These are phyloP conservation scores for Chymomyza amoena DNA, from an alignment of 2,888 invertebrate species.

Conservation along the genomic window DNA sequence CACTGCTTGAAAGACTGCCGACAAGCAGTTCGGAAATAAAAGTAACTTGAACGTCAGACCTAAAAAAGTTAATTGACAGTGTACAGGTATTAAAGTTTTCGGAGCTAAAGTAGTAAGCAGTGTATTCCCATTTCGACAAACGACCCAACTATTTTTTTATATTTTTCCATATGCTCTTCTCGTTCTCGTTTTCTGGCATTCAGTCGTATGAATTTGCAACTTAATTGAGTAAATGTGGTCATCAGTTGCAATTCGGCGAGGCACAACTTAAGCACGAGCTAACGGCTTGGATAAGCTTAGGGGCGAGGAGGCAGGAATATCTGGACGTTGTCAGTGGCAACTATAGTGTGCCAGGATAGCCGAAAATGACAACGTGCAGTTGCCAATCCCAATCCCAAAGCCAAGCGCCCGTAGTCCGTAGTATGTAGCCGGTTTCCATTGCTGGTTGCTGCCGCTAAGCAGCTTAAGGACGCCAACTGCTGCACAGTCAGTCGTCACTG, in stretches of 20 bases:
- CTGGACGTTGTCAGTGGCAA: conserved; percentile 26
- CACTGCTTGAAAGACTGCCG: too few species aligned
- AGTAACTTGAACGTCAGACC: too few species aligned
- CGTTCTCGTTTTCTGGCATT: background rate
- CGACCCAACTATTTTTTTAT: too few species aligned
- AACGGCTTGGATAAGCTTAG: background rate
- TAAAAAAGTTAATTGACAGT: too few species aligned
- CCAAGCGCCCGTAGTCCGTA: background rate
- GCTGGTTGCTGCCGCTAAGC: conserved; percentile 44
- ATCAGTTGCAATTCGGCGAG: conserved; percentile 39
- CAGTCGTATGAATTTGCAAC: conserved; percentile 44
- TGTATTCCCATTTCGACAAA: too few species aligned
- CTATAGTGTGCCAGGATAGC: conserved; percentile 26
- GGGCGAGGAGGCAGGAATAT: background rate
- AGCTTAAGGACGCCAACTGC: conserved; percentile 35
- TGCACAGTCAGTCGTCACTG: background rate
- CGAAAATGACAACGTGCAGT: conserved; percentile 50
- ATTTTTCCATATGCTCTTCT: background rate
- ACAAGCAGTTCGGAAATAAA: too few species aligned
- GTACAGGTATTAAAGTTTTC: too few species aligned
- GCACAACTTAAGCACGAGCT: background rate
- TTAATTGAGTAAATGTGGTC: conserved; percentile 59
- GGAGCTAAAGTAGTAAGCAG: too few species aligned
- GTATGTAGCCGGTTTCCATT: background rate
- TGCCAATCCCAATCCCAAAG: background rate